Evolutionary conservation across 1,140 invertebrate genomes (phyloP), one percentile per base, ranked within the genome.

Genomic region (Zaprionus tsacasi): DNA sequence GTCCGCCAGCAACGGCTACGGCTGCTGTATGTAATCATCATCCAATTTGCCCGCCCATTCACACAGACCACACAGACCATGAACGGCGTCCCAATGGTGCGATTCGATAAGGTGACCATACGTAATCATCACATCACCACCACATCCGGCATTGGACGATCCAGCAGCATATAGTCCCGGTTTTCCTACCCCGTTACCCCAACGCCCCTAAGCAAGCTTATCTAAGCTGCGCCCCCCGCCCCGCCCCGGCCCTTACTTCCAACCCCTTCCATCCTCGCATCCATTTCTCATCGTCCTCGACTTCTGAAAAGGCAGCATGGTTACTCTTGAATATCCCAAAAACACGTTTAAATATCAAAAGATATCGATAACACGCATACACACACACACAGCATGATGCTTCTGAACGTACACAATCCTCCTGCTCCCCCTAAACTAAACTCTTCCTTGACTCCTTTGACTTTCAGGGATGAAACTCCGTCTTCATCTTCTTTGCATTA

Each of bases 101-200:
- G 76, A 68, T 89, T 92, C 61, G 80, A 88, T 69, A 92, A 87
- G 74, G 57, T 81, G 55, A 66, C 64, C n/a, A 59, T 72, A 50
- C 74, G 77, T 17, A 88, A 82, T 63, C 88, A 92, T 52, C 91
- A 91, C 54, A 91, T 91, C 38, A 92, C 88, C 52, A 90, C 86
- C 45, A 92, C 91, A 40, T 91, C 90, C 27, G 91, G 79, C 48
- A 76, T 89, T 57, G 91, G 91, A 60, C 80, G 91, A 13, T 92
- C 91, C 13, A 88, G 82, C 77, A 92, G 90, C 77, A 86, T 92
- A 67, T 92, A 86, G 61, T 48, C 36, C 15, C 21, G 43, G 40
- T 25, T 38, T n/a, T 54, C 21, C 8, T 35, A 36, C 33, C 48
- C 11, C 21, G 25, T 25, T 17, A 60, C 21, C 27, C 40, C 25